Conservation (phyloP, 2,888 invertebrate genomes). For the Melinaea menophilus region DNA sequence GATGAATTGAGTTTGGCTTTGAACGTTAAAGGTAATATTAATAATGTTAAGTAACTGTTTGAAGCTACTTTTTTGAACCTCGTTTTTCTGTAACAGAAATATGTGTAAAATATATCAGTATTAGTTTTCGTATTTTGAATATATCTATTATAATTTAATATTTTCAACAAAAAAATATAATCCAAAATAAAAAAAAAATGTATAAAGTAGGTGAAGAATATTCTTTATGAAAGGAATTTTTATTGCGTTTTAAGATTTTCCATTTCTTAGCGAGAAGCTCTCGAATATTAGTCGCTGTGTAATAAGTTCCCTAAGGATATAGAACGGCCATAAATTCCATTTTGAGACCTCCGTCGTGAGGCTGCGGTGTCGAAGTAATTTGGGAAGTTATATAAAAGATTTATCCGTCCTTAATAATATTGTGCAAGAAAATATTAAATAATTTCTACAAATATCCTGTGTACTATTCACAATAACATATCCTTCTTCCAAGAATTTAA, state of each 20-base stretch:
- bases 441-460: background rate
- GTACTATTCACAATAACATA: background rate
- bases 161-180: too few relatives aligned
- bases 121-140: too few relatives aligned
- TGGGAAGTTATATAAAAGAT: background rate
- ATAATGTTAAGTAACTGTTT: slow-evolving; percentile 1
- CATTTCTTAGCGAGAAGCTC: slow-evolving; percentile 30
- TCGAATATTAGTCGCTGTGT: slow-evolving; percentile 35
- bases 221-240: background rate
- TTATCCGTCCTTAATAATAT: background rate
- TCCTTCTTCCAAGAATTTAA: background rate
- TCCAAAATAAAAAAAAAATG: too few relatives aligned
- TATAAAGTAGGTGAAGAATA: too few relatives aligned
- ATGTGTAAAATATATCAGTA: too few relatives aligned
- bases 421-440: background rate
- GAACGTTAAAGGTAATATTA: slow-evolving; percentile 6
- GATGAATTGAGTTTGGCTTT: slow-evolving; percentile 13
- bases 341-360: slow-evolving; percentile 45
- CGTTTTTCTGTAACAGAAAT: background rate
- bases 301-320: slow-evolving; percentile 63
- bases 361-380: slow-evolving; percentile 36
- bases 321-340: slow-evolving; percentile 64
- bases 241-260: slow-evolving; percentile 32
- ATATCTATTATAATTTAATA: too few relatives aligned
- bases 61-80: background rate